A percentile compares a stretch with the other conserved stretches of the same genome.
Conservation (phyloP, 2,113 vertebrate species). For the Rhadina sibilatrix region DNA sequence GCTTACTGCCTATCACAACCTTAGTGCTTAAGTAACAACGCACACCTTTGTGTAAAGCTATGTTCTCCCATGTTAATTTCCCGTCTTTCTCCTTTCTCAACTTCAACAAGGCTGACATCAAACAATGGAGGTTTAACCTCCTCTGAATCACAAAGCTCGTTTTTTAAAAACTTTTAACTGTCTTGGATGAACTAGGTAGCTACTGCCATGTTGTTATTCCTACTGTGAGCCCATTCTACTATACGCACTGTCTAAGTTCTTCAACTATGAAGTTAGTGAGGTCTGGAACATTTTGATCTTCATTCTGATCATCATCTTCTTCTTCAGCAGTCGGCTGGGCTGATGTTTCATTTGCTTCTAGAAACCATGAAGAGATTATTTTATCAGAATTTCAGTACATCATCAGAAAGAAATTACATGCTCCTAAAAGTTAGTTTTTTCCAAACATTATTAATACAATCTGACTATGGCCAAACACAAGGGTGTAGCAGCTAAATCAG, state of each 20-base stretch:
- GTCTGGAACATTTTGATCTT: slow-evolving; percentile 88
- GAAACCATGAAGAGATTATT: neutral
- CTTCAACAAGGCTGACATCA: neutral
- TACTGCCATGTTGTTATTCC: neutral
- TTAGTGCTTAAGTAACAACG: neutral
- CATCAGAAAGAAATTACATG: neutral
- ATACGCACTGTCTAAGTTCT: slow-evolving; percentile 90
- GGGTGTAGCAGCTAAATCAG: neutral
- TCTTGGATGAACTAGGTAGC: neutral
- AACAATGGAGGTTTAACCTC: neutral
- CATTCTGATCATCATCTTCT: slow-evolving; percentile 86
- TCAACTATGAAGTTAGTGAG: slow-evolving; percentile 90
- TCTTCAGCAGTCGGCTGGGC: slow-evolving; percentile 67
- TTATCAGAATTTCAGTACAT: neutral
- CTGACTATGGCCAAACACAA: neutral
- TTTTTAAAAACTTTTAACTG: neutral
- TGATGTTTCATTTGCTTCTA: slow-evolving; percentile 74
- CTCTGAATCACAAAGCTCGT: neutral
- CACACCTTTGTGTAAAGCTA: neutral
- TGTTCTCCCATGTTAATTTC: neutral
- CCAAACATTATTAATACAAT: neutral
- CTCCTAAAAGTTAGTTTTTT: neutral
- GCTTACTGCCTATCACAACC: neutral
- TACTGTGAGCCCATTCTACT: neutral
- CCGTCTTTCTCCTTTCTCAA: neutral